These are phyloP conservation scores for Eustalomyia histrio DNA, from an alignment of 2,888 invertebrate genomes.

Conservation along the genomic window DNA sequence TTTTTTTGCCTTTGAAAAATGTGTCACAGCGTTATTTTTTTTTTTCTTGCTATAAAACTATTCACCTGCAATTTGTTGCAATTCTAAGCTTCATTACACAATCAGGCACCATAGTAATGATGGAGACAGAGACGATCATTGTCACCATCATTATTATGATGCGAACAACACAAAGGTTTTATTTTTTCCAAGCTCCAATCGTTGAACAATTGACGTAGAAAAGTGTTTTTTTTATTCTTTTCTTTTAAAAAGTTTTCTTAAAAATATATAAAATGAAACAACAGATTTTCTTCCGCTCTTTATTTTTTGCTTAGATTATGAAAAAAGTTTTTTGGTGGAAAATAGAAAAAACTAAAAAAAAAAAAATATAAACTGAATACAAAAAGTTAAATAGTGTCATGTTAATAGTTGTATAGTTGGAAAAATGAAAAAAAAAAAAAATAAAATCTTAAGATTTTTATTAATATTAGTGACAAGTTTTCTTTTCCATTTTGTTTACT, in stretches of 20 bases:
- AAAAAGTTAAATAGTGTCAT: constrained; percentile 61
- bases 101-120: constrained; percentile 31
- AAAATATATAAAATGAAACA: constrained; percentile 45
- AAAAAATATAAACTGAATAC: constrained; percentile 34
- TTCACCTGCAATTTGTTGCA: constrained; percentile 68
- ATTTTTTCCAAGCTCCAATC: constrained; percentile 39
- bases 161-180: constrained; percentile 33
- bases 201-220: constrained; percentile 29
- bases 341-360: constrained; percentile 14
- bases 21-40: constrained; percentile 52
- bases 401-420: constrained; percentile 49
- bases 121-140: constrained; percentile 18
- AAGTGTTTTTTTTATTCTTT: constrained; percentile 10
- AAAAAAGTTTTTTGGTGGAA: constrained; percentile 39
- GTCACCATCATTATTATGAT: not conserved
- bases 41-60: constrained; percentile 58
- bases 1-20: constrained; percentile 44
- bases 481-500: constrained; percentile 24
- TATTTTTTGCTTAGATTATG: constrained; percentile 33
- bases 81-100: constrained; percentile 67
- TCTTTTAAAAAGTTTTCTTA: not conserved
- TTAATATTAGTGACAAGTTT: constrained; percentile 49
- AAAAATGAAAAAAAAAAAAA: constrained; percentile 19
- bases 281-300: constrained; percentile 43
- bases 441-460: constrained; percentile 56